Evolutionary conservation across 92 coral and sea anemone genomes (phyloP).

Genomic region (Metridium senile): DNA sequence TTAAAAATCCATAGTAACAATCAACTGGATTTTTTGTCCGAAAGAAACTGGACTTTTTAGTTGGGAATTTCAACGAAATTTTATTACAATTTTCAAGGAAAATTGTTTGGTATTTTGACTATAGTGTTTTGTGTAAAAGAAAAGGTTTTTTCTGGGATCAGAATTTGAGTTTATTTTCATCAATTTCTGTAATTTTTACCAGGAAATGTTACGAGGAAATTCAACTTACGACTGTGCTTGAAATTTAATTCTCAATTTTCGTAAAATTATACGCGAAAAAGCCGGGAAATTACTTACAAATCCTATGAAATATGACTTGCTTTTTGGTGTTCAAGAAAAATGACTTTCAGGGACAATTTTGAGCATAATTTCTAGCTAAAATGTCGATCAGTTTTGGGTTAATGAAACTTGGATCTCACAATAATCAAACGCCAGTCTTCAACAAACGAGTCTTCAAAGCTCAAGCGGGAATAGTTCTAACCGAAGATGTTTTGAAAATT

Average conservation of each 20-base stretch:
- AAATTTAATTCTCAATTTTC: neutral
- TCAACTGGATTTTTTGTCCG: neutral
- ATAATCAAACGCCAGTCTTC: constrained; percentile 80
- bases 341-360: neutral
- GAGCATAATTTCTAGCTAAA: too few species aligned
- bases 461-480: constrained; percentile 89
- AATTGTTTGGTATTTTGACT: too few species aligned
- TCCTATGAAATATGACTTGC: neutral
- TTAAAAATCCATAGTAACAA: constrained; percentile 1
- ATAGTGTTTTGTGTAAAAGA: too few species aligned
- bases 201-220: too few species aligned
- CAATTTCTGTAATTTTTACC: too few species aligned
- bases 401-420: neutral
- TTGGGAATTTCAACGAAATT: too few species aligned
- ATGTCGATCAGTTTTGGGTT: too few species aligned
- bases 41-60: too few species aligned
- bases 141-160: too few species aligned
- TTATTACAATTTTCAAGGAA: too few species aligned
- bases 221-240: too few species aligned
- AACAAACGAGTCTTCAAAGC: constrained; percentile 94
- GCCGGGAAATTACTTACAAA: neutral
- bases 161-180: too few species aligned
- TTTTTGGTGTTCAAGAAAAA: neutral
- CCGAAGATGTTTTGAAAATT: constrained; percentile 67
- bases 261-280: neutral